Conservation (phyloP, 2,888 invertebrate species). For the Parascotia fuliginaria region DNA sequence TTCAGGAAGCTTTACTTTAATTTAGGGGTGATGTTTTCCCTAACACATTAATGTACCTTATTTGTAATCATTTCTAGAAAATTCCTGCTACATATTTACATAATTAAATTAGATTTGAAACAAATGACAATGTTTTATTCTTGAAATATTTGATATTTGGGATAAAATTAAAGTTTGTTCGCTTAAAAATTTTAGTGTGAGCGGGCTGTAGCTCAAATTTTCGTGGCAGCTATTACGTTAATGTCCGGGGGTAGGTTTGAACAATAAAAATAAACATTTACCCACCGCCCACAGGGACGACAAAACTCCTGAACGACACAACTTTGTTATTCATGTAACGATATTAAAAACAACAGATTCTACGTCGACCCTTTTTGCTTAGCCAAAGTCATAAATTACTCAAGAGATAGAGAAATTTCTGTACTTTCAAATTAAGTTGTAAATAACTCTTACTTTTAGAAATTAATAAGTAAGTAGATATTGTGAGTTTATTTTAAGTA, state of each 20-base stretch:
- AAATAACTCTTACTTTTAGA: slow-evolving; percentile 1
- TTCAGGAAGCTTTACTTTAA: slow-evolving; percentile 25
- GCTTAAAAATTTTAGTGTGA: slow-evolving; percentile 48
- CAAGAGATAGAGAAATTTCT: slow-evolving; percentile 13
- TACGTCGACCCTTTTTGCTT: slow-evolving; percentile 48
- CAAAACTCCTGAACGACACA: slow-evolving; percentile 66
- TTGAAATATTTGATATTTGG: not conserved
- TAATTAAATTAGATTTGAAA: not conserved
- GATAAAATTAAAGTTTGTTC: not conserved
- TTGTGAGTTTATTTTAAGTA: not conserved
- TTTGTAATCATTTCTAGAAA: slow-evolving; percentile 11
- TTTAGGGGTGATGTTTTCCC: slow-evolving; percentile 18
- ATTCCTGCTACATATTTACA: not conserved
- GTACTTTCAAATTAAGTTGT: slow-evolving; percentile 11
- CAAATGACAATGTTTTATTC: not conserved
- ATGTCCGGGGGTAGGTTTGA: slow-evolving; percentile 72
- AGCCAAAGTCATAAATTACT: slow-evolving; percentile 46
- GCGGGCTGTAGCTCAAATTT: slow-evolving; percentile 61
- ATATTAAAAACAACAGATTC: slow-evolving; percentile 63
- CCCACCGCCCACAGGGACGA: slow-evolving; percentile 58
- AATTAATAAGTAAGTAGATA: slow-evolving; percentile 12
- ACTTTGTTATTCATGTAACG: slow-evolving; percentile 69
- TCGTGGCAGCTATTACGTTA: slow-evolving; percentile 73
- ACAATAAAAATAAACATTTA: slow-evolving; percentile 79
- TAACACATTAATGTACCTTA: slow-evolving; percentile 26